Evolutionary conservation across 1,140 invertebrate species (phyloP).

Genomic region (Ceratina australensis): DNA sequence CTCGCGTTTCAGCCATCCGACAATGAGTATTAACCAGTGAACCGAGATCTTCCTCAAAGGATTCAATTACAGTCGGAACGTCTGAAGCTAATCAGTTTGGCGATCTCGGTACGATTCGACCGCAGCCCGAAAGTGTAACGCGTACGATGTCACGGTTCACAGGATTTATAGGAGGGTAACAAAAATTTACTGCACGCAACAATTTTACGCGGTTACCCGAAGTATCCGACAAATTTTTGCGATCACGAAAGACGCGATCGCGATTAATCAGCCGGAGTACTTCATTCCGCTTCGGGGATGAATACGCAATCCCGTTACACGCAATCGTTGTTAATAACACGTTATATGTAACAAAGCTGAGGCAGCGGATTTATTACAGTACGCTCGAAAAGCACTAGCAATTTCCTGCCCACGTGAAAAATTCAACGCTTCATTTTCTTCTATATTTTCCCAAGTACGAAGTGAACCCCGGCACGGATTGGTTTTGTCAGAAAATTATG

Average conservation of each 20-base stretch:
- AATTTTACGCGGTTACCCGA: too few relatives aligned
- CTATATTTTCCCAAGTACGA: background rate
- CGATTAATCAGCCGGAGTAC: too few relatives aligned
- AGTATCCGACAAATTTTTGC: too few relatives aligned
- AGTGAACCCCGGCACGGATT: background rate
- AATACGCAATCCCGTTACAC: background rate
- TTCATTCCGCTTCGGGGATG: background rate
- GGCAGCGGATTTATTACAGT: background rate
- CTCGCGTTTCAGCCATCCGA: slow-evolving; percentile 15
- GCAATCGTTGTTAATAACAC: background rate
- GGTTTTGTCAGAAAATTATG: background rate
- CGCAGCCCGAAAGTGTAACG: slow-evolving; percentile 6
- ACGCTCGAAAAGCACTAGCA: background rate
- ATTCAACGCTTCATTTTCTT: slow-evolving; percentile 8
- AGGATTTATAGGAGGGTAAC: too few relatives aligned
- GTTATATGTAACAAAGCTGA: background rate
- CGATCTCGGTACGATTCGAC: too few relatives aligned
- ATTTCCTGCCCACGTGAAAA: slow-evolving; percentile 11
- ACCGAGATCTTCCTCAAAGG: slow-evolving; percentile 40
- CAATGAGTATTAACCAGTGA: slow-evolving; percentile 50
- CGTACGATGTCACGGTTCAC: too few relatives aligned
- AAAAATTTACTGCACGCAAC: too few relatives aligned
- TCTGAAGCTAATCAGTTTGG: slow-evolving; percentile 11
- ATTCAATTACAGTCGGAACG: slow-evolving; percentile 45
- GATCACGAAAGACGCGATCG: too few relatives aligned